phyloP scores from a whole-genome alignment of 53 echinoderm and acorn worm genomes.

The Arbacia lixula region DNA sequence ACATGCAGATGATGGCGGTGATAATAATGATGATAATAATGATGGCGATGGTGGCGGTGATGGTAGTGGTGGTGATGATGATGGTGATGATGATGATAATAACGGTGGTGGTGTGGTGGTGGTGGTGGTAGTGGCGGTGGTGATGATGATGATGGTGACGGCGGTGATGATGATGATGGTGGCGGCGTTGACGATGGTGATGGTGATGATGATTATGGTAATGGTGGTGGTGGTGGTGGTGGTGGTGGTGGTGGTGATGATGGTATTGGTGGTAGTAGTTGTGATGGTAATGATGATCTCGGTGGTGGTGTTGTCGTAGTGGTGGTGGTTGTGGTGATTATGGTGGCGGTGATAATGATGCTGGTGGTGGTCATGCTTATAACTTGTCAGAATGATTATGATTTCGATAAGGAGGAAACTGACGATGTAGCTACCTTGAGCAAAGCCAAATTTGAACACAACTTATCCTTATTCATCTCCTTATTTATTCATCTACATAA shows the following conservation, averaged over 20 bases:
- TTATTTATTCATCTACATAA: too few relatives aligned
- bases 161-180: slow-evolving; percentile 17
- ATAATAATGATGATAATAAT: neutral
- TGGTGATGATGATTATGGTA: neutral
- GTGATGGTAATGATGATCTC: neutral
- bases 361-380: neutral
- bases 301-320: neutral
- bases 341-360: neutral
- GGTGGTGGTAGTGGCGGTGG: neutral
- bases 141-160: neutral
- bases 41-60: neutral
- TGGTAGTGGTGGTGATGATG: neutral
- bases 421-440: too few relatives aligned
- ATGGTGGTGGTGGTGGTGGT: neutral
- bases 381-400: neutral
- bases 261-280: neutral
- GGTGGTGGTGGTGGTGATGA: neutral
- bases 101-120: neutral
- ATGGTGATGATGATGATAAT: neutral
- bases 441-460: too few relatives aligned
- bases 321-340: neutral
- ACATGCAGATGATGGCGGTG: neutral
- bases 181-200: neutral
- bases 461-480: too few relatives aligned
- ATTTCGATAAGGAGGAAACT: neutral